phyloP scores from a whole-genome alignment of 92 coral and sea anemone genomes.

The Parazoanthus darwini region DNA sequence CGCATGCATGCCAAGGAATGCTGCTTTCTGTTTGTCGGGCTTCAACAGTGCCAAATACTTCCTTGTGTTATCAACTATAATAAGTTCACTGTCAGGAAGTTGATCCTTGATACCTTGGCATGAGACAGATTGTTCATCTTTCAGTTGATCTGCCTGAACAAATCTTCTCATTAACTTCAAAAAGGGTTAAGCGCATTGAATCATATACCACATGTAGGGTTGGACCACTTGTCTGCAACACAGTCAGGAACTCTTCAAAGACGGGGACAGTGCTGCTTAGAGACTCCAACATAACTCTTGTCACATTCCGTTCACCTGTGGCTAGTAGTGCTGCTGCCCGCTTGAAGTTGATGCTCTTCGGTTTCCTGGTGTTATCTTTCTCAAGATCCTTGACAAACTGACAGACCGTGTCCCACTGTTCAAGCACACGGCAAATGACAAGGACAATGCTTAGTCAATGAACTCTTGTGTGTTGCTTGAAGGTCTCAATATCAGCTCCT shows the following conservation, averaged over 20 bases:
- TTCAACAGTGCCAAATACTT: no score
- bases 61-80: no score
- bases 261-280: constrained; percentile 44
- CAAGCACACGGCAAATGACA: constrained; percentile 38
- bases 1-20: no score
- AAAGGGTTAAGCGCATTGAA: not conserved
- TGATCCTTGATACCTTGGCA: no score
- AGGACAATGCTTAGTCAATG: constrained; percentile 37
- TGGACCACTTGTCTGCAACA: constrained; percentile 52
- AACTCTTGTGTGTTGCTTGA: no score
- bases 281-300: constrained; percentile 49
- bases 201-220: constrained; percentile 44
- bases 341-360: constrained; percentile 43
- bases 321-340: constrained; percentile 37
- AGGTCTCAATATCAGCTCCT: no score
- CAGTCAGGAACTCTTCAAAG: constrained; percentile 48
- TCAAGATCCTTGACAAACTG: constrained; percentile 37
- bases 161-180: no score
- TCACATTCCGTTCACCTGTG: constrained; percentile 38
- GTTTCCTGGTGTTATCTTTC: constrained; percentile 49
- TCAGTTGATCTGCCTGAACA: no score
- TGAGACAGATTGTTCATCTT: no score
- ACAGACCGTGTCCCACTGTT: constrained; percentile 51
- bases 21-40: no score
- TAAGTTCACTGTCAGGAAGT: no score